Evolutionary conservation across 2,888 invertebrate genomes (phyloP).

Genomic region (Drosophila quinaria): DNA sequence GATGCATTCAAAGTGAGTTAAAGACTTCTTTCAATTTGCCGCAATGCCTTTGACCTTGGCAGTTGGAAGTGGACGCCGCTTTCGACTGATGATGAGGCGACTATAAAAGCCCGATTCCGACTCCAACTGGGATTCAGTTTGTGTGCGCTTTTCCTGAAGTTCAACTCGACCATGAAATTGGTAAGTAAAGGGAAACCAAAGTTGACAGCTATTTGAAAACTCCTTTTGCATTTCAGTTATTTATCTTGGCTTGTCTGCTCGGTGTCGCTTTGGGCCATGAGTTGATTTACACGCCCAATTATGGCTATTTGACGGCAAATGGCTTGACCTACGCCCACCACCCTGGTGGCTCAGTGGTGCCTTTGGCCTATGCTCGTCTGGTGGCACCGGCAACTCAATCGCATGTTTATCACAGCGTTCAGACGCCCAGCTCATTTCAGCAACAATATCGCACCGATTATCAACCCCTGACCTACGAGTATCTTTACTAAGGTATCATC

Average conservation of each 20-base stretch:
- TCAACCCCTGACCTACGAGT: slow-evolving; percentile 81
- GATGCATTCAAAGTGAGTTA: slow-evolving; percentile 69
- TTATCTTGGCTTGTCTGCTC: slow-evolving; percentile 69
- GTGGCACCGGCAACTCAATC: slow-evolving; percentile 61
- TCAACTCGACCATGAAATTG: slow-evolving; percentile 57
- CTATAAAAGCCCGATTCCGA: slow-evolving; percentile 56
- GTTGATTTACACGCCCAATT: slow-evolving; percentile 66
- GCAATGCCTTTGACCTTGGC: slow-evolving; percentile 71
- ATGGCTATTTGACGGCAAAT: slow-evolving; percentile 64
- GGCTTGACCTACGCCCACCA: slow-evolving; percentile 13
- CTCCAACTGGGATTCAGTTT: slow-evolving; percentile 52
- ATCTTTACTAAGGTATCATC: slow-evolving; percentile 57
- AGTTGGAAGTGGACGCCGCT: slow-evolving; percentile 20
- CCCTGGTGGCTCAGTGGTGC: slow-evolving; percentile 46
- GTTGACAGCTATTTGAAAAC: neutral
- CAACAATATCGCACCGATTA: slow-evolving; percentile 83
- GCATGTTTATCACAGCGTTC: slow-evolving; percentile 82
- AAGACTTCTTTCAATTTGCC: slow-evolving; percentile 65
- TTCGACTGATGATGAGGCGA: slow-evolving; percentile 26
- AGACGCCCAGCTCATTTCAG: slow-evolving; percentile 81
- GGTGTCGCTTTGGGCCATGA: slow-evolving; percentile 68
- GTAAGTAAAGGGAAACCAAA: slow-evolving; percentile 42
- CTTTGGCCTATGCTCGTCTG: slow-evolving; percentile 75
- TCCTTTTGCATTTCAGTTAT: slow-evolving; percentile 39
- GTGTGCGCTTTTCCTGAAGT: slow-evolving; percentile 21